phyloP scores from a whole-genome alignment of 2,113 vertebrate genomes.

The Nothobranchius kuhntae region DNA sequence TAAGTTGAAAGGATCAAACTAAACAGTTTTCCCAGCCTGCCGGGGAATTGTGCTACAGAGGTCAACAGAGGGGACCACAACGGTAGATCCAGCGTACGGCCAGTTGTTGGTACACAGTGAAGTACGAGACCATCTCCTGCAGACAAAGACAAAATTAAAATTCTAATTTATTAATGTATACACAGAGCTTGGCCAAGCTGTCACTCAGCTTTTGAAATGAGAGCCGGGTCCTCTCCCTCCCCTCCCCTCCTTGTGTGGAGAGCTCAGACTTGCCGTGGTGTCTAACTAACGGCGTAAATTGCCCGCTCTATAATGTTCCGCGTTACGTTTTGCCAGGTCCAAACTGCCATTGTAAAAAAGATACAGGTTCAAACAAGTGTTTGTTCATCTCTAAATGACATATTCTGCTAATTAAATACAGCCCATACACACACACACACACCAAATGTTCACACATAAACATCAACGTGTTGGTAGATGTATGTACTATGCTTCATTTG shows the following conservation, averaged over 20 bases:
- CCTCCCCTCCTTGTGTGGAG: constrained; percentile 68
- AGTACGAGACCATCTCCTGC: constrained; percentile 86
- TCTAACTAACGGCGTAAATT: constrained; percentile 67
- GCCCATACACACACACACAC: constrained; percentile 6
- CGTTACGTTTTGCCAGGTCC: constrained; percentile 42
- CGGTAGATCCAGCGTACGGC: constrained; percentile 85
- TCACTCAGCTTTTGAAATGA: constrained; percentile 94
- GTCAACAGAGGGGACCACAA: constrained; percentile 86
- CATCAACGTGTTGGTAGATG: constrained; percentile 26
- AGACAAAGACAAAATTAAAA: constrained; percentile 97
- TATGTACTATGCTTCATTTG: constrained; percentile 34
- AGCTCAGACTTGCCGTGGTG: constrained; percentile 57
- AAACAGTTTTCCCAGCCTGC: constrained; percentile 88
- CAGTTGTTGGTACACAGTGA: constrained; percentile 92
- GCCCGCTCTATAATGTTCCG: constrained; percentile 60
- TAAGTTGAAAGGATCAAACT: constrained; percentile 97
- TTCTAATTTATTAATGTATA: constrained; percentile 99
- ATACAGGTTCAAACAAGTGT: constrained; percentile 64
- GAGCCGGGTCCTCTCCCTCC: constrained; percentile 75
- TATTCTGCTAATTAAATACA: constrained; percentile 68
- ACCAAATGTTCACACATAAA: constrained; percentile 52
- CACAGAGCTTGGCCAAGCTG: constrained; percentile 91
- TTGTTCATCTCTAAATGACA: constrained; percentile 66
- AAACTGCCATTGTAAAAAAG: constrained; percentile 55
- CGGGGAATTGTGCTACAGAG: constrained; percentile 91